These are phyloP conservation scores for Phaonia tiefii DNA, from an alignment of 2,888 invertebrate genomes.

Conservation along the genomic window DNA sequence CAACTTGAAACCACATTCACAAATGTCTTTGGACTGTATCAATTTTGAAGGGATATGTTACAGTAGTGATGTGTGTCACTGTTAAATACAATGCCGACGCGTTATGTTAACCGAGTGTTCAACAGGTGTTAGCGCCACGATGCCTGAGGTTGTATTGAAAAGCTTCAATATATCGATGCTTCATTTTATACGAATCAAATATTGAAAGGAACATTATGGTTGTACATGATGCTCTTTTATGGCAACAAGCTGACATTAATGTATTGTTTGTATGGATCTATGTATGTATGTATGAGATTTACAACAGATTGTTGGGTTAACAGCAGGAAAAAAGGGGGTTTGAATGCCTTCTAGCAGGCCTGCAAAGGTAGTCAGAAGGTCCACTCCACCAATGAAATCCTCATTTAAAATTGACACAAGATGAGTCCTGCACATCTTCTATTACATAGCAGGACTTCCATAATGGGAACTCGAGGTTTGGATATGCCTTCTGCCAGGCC, in stretches of 20 bases:
- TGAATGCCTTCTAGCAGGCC: too few relatives aligned
- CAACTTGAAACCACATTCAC: conserved; percentile 15
- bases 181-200: conserved; percentile 71
- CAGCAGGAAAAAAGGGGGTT: too few relatives aligned
- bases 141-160: conserved; percentile 77
- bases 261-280: conserved; percentile 8
- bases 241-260: conserved; percentile 58
- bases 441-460: too few relatives aligned
- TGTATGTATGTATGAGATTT: conserved; percentile 9
- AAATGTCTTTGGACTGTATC: neutral
- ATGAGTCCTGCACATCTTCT: too few relatives aligned
- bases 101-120: conserved; percentile 64
- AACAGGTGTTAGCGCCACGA: conserved; percentile 79
- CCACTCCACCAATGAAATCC: too few relatives aligned
- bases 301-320: conserved; percentile 24
- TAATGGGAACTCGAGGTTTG: too few relatives aligned
- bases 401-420: too few relatives aligned
- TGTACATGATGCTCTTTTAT: conserved; percentile 35
- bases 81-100: conserved; percentile 35
- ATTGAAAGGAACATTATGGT: neutral
- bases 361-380: too few relatives aligned
- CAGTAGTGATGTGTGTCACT: neutral
- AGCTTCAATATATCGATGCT: conserved; percentile 72
- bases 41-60: neutral
- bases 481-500: too few relatives aligned